Base-by-base conservation (phyloP, 2,888 invertebrate genomes). In the Dryococelus australis region DNA sequence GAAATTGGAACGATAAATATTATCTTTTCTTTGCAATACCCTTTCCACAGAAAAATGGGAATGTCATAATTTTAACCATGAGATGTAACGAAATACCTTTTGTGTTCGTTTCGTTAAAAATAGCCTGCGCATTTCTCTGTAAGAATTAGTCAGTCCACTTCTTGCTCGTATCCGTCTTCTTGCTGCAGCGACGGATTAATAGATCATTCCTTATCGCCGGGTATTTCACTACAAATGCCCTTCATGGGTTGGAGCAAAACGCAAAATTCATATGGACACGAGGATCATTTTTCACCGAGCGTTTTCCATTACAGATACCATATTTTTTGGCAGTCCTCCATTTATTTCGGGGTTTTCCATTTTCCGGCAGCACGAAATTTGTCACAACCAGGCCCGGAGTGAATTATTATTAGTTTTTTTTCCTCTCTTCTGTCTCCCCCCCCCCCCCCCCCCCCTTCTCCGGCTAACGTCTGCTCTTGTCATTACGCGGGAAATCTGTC, bases 381-480 rank as follows among this genome's bases (percentile, higher is more conserved):
- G 65, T 65, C 65, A 65, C 65, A 65, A 65, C 65, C 65, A 65
- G 65, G 65, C 65, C 8, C 65, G 65, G 65, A 65, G 65, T 65
- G 65, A 65, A 65, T 65, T 65, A 65, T 65, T 65, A 65, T 65
- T 65, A 65, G 65, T n/a, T n/a, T 65, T n/a, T 65, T 65, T 65
- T 65, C 24, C 24, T 20, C 20, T 24, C 65, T 24, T 16, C n/a
- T n/a, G n/a, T n/a, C n/a, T n/a, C n/a, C n/a, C n/a, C n/a, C n/a
- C n/a, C n/a, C n/a, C n/a, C 20, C 51, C 8, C 16, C n/a, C 65
- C 8, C 3, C n/a, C 65, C 24, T 65, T 65, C 65, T 8, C 20
- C 65, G 2, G 65, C 16, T 24, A 20, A 65, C 65, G 65, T 65
- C 65, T 5, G 65, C 65, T 65, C 65, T 65, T 65, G 65, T 65